Percentiles rank a stretch among this genome's conserved stretches.
Conservation (phyloP, 2,888 invertebrate genomes). For the Sycophila texana region DNA sequence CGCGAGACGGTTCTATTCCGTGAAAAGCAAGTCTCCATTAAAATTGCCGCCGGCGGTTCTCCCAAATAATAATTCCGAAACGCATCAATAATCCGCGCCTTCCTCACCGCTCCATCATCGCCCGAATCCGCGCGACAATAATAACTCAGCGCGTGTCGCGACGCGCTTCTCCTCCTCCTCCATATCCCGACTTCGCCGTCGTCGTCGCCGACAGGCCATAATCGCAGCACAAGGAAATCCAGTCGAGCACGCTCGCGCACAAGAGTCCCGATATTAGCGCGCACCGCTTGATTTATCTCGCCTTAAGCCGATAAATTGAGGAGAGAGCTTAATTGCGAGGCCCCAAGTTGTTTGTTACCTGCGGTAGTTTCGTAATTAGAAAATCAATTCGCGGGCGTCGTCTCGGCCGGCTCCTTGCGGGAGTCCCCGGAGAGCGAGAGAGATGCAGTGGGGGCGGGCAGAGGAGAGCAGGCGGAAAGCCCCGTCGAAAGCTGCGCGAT, state of each 20-base stretch:
- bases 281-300: conserved; percentile 55
- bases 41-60: conserved; percentile 47
- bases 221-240: conserved; percentile 50
- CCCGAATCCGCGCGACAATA: conserved; percentile 63
- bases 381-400: conserved; percentile 48
- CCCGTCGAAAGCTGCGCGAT: conserved; percentile 39
- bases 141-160: conserved; percentile 52
- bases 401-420: background rate
- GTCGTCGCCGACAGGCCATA: conserved; percentile 19
- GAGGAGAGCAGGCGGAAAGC: conserved; percentile 5
- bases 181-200: background rate
- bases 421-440: background rate
- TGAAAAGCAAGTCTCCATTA: conserved; percentile 45
- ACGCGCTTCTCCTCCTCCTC: conserved; percentile 1
- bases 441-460: background rate
- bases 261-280: conserved; percentile 42
- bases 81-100: conserved; percentile 49
- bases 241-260: conserved; percentile 27
- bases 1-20: background rate
- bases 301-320: conserved; percentile 53
- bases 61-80: conserved; percentile 50
- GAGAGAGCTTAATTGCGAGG: conserved; percentile 55
- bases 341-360: conserved; percentile 54
- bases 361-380: conserved; percentile 55
- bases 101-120: conserved; percentile 52